phyloP scores from a whole-genome alignment of 2,113 vertebrate genomes.

The Oplegnathus fasciatus region DNA sequence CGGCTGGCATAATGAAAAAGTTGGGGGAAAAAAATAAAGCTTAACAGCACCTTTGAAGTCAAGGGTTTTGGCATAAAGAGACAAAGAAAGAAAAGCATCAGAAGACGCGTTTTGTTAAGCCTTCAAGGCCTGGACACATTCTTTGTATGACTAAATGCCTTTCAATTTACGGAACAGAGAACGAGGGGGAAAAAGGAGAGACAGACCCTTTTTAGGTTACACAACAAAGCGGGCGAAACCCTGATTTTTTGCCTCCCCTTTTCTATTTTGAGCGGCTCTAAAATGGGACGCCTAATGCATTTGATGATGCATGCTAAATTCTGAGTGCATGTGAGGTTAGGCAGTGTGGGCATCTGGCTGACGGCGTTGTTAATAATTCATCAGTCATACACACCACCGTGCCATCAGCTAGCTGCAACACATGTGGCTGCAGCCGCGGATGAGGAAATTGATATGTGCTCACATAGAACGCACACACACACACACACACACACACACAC shows the following conservation, averaged over 20 bases:
- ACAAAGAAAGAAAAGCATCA: constrained; percentile 33
- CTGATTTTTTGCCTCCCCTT: constrained; percentile 35
- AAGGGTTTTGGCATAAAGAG: constrained; percentile 48
- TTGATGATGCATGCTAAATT: constrained; percentile 69
- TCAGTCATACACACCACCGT: constrained; percentile 50
- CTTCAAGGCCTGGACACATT: constrained; percentile 26
- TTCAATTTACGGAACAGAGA: constrained; percentile 41
- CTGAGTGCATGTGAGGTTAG: constrained; percentile 66
- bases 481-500: neutral
- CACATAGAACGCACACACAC: neutral
- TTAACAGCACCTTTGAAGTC: constrained; percentile 66
- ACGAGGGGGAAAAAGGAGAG: neutral
- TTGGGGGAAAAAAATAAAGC: constrained; percentile 28
- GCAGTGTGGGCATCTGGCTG: constrained; percentile 51
- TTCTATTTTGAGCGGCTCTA: constrained; percentile 68
- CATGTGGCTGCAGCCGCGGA: constrained; percentile 27
- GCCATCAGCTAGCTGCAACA: constrained; percentile 30
- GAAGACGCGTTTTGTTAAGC: constrained; percentile 31
- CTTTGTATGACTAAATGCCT: constrained; percentile 49
- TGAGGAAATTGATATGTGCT: constrained; percentile 38
- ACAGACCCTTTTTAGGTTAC: constrained; percentile 54
- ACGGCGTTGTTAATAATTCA: constrained; percentile 69
- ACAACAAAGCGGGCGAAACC: constrained; percentile 62
- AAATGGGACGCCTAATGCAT: constrained; percentile 63
- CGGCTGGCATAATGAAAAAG: constrained; percentile 44